phyloP scores from a whole-genome alignment of 1,140 invertebrate species.

The Nephila pilipes region DNA sequence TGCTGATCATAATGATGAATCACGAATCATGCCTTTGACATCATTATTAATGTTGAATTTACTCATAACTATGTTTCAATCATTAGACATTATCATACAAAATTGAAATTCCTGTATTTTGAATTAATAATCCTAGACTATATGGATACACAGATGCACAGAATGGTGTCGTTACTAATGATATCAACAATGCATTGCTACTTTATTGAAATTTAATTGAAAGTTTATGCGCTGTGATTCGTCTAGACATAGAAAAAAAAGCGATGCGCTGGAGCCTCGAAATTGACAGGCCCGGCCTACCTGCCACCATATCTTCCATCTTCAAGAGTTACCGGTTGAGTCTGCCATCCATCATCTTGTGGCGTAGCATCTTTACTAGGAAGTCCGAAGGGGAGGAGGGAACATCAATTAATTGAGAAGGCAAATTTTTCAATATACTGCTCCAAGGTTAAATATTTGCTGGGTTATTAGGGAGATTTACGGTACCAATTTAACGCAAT shows the following conservation, averaged over 20 bases:
- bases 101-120: too few relatives aligned
- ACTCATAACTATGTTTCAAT: too few relatives aligned
- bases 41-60: too few relatives aligned
- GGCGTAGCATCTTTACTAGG: background rate
- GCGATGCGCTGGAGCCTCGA: background rate
- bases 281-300: background rate
- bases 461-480: constrained; percentile 17
- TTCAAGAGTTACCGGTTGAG: background rate
- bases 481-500: background rate
- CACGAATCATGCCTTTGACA: too few relatives aligned
- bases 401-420: constrained; percentile 3
- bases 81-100: too few relatives aligned
- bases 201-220: too few relatives aligned
- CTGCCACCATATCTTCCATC: background rate
- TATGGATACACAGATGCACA: too few relatives aligned
- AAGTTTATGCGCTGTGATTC: background rate
- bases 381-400: constrained; percentile 8
- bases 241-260: background rate
- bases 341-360: background rate
- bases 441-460: constrained; percentile 22
- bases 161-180: too few relatives aligned
- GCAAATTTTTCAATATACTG: constrained; percentile 21
- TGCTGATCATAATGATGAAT: too few relatives aligned
- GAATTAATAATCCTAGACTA: too few relatives aligned
- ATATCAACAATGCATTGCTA: too few relatives aligned